phyloP scores from a whole-genome alignment of 1,140 invertebrate species.

The Pectinophora gossypiella region DNA sequence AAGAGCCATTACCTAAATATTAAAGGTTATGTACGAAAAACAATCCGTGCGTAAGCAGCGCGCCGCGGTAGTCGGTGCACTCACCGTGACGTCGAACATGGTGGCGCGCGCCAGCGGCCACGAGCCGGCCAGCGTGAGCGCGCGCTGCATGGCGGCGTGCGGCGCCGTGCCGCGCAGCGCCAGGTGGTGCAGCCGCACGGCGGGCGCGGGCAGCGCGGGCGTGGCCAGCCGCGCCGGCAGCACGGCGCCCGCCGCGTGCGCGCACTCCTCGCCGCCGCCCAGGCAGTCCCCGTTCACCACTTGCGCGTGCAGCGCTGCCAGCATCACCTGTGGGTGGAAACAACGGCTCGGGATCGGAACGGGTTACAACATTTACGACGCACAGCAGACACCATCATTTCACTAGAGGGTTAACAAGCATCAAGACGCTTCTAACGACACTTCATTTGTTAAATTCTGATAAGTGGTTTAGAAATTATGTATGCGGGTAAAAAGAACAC shows the following conservation, averaged over 20 bases:
- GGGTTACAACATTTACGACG: not conserved
- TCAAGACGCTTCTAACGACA: too few relatives aligned
- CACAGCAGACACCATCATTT: too few relatives aligned
- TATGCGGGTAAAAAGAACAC: too few relatives aligned
- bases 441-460: too few relatives aligned
- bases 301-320: constrained; percentile 95
- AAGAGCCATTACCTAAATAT: too few relatives aligned
- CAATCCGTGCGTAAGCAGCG: not conserved
- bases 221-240: constrained; percentile 86
- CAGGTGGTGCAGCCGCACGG: constrained; percentile 89
- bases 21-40: too few relatives aligned
- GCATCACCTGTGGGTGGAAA: constrained; percentile 84
- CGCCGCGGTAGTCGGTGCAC: constrained; percentile 1
- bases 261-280: constrained; percentile 82
- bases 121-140: constrained; percentile 94
- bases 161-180: constrained; percentile 85
- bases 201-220: constrained; percentile 87
- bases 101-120: constrained; percentile 95
- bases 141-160: constrained; percentile 92
- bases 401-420: too few relatives aligned
- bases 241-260: constrained; percentile 86
- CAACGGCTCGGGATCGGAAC: not conserved
- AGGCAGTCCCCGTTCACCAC: constrained; percentile 91
- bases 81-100: constrained; percentile 95
- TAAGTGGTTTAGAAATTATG: too few relatives aligned